Evolutionary conservation across 1,140 invertebrate species (phyloP), one percentile per base, ranked within the genome.

Genomic region (Halotydeus destructor): DNA sequence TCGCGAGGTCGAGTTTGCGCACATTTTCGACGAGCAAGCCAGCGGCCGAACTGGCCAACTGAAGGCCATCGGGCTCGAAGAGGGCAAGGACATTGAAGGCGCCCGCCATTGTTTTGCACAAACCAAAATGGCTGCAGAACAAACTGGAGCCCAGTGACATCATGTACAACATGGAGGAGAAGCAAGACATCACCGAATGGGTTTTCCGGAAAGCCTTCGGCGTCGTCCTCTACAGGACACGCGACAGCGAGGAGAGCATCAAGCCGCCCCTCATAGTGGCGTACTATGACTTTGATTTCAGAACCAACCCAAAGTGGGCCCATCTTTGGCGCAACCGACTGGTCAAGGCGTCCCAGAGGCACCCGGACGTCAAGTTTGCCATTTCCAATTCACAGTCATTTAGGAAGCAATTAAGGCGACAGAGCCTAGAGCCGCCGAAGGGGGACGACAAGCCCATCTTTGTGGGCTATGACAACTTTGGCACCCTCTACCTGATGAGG

Each of bases 211-310:
- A 39, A 22, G 24, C 24, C 8, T 39, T 39, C 18, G 37, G 37
- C 21, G 18, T 22, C 9, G 28, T 39, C 21, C 12, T 22, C n/a
- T 39, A 26, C 24, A 12, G 9, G 5, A 31, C 39, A 5, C 11
- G n/a, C 8, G 39, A 41, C 12, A 41, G 33, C 22, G 12, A 9
- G 14, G 16, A 30, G 22, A 23, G 22, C n/a, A 4, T 41, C 9
- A 19, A 21, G 22, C 39, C 16, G 18, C 39, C 39, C 6, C 11
- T 16, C 12, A 32, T 41, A 6, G 18, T 41, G 18, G 39, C 27
- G 5, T 41, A 31, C 18, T 41, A 41, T 32, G 30, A 41, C 12
- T 16, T 36, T 11, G 14, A 41, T 19, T 41, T 41, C 25, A 19
- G 18, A 1, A 31, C 9, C 11, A 12, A 31, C 12, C 26, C n/a